These are phyloP conservation scores for Turdus rufiventris DNA, from an alignment of 2,113 vertebrate species.

Conservation along the genomic window DNA sequence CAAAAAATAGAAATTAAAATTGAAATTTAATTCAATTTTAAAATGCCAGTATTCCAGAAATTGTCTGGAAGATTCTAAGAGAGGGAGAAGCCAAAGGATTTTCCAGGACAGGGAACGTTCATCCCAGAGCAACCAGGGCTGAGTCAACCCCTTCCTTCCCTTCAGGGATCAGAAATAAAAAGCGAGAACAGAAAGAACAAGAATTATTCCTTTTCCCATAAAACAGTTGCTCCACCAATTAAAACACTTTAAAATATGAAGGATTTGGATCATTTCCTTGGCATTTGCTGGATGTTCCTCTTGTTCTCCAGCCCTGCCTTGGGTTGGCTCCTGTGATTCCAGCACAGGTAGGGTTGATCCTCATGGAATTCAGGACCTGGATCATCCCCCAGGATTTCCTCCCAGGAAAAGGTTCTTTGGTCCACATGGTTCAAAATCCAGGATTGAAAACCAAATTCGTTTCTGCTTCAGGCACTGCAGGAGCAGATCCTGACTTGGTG, in stretches of 20 bases:
- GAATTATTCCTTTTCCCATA: background rate
- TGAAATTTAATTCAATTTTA: too few species aligned
- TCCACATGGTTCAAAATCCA: too few species aligned
- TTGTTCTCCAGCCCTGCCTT: background rate
- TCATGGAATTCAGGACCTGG: too few species aligned
- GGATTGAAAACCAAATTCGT: too few species aligned
- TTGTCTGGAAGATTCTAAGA: background rate
- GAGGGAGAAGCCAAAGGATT: background rate
- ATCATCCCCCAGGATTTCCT: too few species aligned
- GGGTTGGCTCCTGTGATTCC: background rate
- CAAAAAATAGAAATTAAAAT: background rate
- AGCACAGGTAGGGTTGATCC: too few species aligned
- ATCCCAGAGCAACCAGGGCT: accelerated
- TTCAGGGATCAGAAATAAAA: background rate
- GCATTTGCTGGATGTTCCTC: background rate
- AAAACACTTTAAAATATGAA: background rate
- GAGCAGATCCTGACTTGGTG: too few species aligned
- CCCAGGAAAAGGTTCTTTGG: too few species aligned
- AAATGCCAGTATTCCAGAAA: background rate
- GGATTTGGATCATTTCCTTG: background rate
- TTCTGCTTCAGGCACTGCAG: too few species aligned
- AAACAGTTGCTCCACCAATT: background rate
- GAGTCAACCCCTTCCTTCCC: background rate
- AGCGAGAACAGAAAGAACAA: background rate
- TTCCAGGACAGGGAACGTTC: background rate